Conservation (phyloP, 2,797 vertebrate genomes). For the Todus mexicanus region DNA sequence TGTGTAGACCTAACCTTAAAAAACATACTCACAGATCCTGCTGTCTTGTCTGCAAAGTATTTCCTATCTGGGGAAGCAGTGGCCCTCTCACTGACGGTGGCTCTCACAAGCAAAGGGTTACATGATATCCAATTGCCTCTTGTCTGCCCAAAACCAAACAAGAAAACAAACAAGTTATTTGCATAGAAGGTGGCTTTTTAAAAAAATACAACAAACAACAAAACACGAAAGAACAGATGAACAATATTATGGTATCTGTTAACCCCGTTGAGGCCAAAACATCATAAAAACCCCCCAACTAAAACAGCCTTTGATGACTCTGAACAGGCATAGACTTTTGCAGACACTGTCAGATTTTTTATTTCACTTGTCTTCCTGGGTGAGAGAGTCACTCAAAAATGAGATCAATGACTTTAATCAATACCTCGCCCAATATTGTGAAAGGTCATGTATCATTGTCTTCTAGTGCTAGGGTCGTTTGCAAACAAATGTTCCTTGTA, state of each 20-base stretch:
- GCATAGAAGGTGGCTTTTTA: neutral
- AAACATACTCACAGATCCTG: neutral
- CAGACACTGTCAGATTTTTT: neutral
- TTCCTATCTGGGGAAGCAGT: neutral
- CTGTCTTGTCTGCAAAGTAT: neutral
- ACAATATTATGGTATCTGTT: neutral
- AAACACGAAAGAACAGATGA: neutral
- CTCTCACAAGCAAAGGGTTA: neutral
- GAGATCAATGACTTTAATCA: conserved; percentile 42
- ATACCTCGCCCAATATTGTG: neutral
- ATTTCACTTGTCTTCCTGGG: conserved; percentile 10
- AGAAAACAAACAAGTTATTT: neutral
- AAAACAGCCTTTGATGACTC: neutral
- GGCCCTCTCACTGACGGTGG: neutral
- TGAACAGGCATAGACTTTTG: neutral
- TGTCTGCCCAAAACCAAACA: neutral
- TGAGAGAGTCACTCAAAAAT: conserved; percentile 44
- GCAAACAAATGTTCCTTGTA: neutral
- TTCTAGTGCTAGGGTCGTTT: neutral
- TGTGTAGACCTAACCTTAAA: neutral
- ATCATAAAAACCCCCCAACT: neutral
- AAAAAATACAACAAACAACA: neutral
- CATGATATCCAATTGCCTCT: neutral
- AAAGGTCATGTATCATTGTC: conserved; percentile 26
- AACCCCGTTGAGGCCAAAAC: neutral